Evolutionary conservation across 2,113 vertebrate species (phyloP).

Genomic region (Dipodomys ordii): DNA sequence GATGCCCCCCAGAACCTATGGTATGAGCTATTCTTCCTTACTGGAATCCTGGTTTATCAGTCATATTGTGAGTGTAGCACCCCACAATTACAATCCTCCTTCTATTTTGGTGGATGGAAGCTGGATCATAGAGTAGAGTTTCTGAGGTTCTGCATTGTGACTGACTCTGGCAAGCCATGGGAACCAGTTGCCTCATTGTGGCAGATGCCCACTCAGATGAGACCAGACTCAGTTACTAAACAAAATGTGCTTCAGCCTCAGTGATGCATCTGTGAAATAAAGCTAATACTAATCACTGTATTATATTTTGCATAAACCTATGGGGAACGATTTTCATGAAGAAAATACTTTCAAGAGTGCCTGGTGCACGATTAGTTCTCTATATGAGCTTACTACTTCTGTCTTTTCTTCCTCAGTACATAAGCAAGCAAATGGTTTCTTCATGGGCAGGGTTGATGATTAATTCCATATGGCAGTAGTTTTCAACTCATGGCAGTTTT

Average conservation of each 20-base stretch:
- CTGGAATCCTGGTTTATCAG: neutral
- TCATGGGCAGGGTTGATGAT: neutral
- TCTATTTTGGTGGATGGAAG: too few species aligned
- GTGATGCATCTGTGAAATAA: neutral
- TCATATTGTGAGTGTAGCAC: fast-evolving
- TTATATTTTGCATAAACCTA: neutral
- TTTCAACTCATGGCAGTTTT: neutral
- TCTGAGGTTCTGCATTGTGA: neutral
- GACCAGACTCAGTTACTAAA: neutral
- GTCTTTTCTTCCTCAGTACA: neutral
- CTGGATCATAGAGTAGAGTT: neutral
- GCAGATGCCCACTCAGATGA: fast-evolving
- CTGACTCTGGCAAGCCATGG: fast-evolving
- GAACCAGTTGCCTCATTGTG: fast-evolving
- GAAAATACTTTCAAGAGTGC: neutral
- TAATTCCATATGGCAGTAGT: fast-evolving
- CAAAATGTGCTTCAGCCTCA: neutral
- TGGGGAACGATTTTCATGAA: neutral
- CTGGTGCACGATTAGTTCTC: neutral
- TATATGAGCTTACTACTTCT: neutral
- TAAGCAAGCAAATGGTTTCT: neutral
- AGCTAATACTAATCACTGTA: neutral
- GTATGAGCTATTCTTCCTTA: too few species aligned
- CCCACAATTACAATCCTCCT: neutral
- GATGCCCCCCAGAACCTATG: neutral